phyloP scores from a whole-genome alignment of 2,888 invertebrate species.

The Polymixis flavicincta region DNA sequence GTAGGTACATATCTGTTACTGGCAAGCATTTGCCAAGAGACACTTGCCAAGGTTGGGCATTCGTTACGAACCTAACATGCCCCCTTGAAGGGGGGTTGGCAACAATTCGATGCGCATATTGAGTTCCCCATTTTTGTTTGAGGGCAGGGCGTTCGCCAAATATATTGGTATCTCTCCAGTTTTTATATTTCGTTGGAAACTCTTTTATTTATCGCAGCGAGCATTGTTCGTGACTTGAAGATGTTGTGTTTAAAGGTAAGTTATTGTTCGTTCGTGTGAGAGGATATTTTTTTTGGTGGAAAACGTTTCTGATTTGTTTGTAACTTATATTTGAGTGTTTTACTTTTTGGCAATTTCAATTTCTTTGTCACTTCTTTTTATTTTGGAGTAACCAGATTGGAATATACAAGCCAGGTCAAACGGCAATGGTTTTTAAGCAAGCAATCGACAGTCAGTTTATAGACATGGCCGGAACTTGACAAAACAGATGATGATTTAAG shows the following conservation, averaged over 20 bases:
- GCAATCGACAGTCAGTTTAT: not conserved
- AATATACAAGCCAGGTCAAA: not conserved
- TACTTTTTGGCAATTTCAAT: slow-evolving; percentile 6
- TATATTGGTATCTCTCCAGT: slow-evolving; percentile 82
- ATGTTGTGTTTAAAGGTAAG: slow-evolving; percentile 64
- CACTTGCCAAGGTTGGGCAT: slow-evolving; percentile 82
- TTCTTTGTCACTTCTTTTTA: not conserved
- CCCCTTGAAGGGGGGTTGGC: slow-evolving; percentile 80
- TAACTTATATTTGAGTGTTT: slow-evolving; percentile 17
- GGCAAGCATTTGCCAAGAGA: slow-evolving; percentile 83
- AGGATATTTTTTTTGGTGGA: slow-evolving; percentile 32
- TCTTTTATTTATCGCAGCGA: slow-evolving; percentile 65
- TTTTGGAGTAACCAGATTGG: not conserved
- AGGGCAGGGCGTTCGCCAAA: slow-evolving; percentile 79
- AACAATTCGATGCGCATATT: slow-evolving; percentile 84
- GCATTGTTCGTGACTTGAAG: slow-evolving; percentile 62
- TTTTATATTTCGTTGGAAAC: slow-evolving; percentile 71
- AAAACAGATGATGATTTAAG: not conserved
- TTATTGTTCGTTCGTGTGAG: slow-evolving; percentile 57
- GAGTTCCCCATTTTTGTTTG: slow-evolving; percentile 86
- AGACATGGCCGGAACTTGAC: not conserved
- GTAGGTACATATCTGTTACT: slow-evolving; percentile 81
- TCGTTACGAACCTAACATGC: slow-evolving; percentile 73
- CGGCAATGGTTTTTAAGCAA: not conserved
- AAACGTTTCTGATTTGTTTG: slow-evolving; percentile 49